Evolutionary conservation across 2,113 vertebrate genomes (phyloP), one percentile per base, ranked within the genome.

Genomic region (Ptilorrhoa leucosticta): DNA sequence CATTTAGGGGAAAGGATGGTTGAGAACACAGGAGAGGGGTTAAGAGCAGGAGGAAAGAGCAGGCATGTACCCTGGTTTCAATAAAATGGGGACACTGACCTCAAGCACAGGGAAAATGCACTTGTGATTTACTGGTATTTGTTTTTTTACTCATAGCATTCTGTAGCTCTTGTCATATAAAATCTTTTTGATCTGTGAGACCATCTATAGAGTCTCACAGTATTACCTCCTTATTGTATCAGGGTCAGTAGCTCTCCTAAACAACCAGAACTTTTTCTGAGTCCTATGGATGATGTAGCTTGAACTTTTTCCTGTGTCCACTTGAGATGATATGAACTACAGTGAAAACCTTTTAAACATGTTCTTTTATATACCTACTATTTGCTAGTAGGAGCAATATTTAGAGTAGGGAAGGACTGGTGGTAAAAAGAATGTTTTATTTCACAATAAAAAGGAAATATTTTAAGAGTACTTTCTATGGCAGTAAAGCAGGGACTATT

Each of bases 381-480:
- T 70, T 89, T 73, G 31, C 30, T 66, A 24, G 18, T 24, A 78
- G 51, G 44, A 90, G 47, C 0, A 22, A 54, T 83, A 66, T 53
- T 66, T 77, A 78, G 17, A 90, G 33, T 44, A 82, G 21, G 15
- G 51, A 70, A 83, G 22, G 64, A 63, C 42, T 63, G 24, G 47
- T 44, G 28, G 51, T 89, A 47, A 82, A 82, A 90, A 90, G 35
- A 80, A 89, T 93, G 71, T 64, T 92, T 89, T 92, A 77, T 33
- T 90, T 92, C 68, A 57, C 35, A 42, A n/a, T 63, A 42, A 81
- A 93, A 96, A 95, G 51, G 64, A 93, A 90, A 84, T 83, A 83
- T 71, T 89, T 93, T 83, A 68, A 87, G 56, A 87, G 60, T 70
- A 53, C 19, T 80, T 92, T 86, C 83, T 73, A 54, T 8, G 39